Evolutionary conservation across 2,113 vertebrate genomes (phyloP).

Genomic region (Ophiodon elongatus): DNA sequence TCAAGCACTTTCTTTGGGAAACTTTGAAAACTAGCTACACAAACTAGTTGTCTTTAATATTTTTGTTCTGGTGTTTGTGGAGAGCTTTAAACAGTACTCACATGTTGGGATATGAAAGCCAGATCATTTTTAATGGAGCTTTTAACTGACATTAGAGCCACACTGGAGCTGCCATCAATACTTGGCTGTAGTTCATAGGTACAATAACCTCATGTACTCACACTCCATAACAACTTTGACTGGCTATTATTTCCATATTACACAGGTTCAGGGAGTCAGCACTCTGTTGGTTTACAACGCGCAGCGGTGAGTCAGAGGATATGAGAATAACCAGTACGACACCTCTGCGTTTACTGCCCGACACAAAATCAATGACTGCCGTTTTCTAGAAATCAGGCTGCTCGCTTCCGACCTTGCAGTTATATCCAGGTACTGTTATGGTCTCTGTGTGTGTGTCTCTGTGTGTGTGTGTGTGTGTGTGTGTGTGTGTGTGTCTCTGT

Average conservation of each 20-base stretch:
- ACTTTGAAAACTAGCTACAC: background rate
- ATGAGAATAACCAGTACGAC: constrained; percentile 46
- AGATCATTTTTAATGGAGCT: constrained; percentile 17
- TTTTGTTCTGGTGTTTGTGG: background rate
- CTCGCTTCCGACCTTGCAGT: constrained; percentile 4
- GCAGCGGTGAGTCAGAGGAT: background rate
- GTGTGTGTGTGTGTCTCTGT: constrained; percentile 21
- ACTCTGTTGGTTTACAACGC: constrained; percentile 19
- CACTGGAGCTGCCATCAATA: constrained; percentile 34
- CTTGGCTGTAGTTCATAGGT: constrained; percentile 20
- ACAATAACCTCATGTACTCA: background rate
- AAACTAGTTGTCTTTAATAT: background rate
- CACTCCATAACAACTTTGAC: constrained; percentile 21
- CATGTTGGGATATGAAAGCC: constrained; percentile 2
- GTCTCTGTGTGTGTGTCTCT: background rate
- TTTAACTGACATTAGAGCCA: constrained; percentile 12
- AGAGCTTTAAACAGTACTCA: background rate
- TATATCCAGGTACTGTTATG: background rate
- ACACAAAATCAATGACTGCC: constrained; percentile 63
- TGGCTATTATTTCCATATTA: constrained; percentile 28
- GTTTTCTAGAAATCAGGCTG: constrained; percentile 30
- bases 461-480: background rate
- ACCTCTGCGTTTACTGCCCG: constrained; percentile 25
- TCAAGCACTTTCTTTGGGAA: background rate
- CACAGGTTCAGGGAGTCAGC: constrained; percentile 24